Percentiles rank a stretch among this genome's conserved stretches.
Conservation (phyloP, 2,888 invertebrate species). For the Hermaeophaga mercurialis region DNA sequence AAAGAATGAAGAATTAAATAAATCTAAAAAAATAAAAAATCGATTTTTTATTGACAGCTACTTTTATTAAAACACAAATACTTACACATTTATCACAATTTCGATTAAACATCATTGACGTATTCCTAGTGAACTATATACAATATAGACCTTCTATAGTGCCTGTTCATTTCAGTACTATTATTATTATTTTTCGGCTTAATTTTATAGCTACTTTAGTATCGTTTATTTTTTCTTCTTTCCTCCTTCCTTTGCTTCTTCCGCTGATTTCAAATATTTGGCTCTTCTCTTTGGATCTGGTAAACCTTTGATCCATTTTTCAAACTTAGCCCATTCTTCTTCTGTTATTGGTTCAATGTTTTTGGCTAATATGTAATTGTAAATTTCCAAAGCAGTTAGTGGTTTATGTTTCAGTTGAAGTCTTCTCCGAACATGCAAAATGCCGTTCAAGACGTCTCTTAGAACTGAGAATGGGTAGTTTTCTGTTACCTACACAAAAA, state of each 20-base stretch:
- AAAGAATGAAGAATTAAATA: too few species aligned
- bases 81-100: too few species aligned
- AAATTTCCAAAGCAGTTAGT: conserved; percentile 60
- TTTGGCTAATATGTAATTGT: conserved; percentile 55
- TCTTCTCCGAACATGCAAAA: conserved; percentile 60
- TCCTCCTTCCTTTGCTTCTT: neutral
- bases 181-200: too few species aligned
- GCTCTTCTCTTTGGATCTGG: conserved; percentile 49
- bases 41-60: too few species aligned
- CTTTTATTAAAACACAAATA: too few species aligned
- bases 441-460: conserved; percentile 55
- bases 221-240: too few species aligned
- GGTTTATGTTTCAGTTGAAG: conserved; percentile 62
- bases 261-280: conserved; percentile 9
- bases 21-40: too few species aligned
- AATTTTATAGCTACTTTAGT: too few species aligned
- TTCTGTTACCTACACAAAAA: conserved; percentile 52
- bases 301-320: conserved; percentile 59
- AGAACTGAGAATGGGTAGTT: conserved; percentile 63
- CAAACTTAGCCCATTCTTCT: conserved; percentile 59
- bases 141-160: too few species aligned
- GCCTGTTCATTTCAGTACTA: too few species aligned
- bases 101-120: too few species aligned
- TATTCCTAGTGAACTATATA: too few species aligned
- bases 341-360: conserved; percentile 54